Percentiles rank a stretch among this genome's conserved stretches.
phyloP scores from a whole-genome alignment of 2,797 vertebrate species.

The Chelidonichthys spinosus region DNA sequence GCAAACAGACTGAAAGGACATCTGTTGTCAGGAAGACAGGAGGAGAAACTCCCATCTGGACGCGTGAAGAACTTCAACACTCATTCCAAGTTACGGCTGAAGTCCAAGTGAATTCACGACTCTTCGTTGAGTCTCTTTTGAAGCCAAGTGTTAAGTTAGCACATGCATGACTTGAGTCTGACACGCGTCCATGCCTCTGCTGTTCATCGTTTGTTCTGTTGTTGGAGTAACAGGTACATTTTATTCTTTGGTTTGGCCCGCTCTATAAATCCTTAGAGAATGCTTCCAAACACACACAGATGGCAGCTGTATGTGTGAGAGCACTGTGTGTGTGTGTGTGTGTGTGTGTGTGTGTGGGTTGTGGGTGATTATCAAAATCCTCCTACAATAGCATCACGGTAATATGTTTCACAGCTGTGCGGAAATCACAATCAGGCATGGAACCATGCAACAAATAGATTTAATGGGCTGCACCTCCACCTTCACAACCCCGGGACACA shows the following conservation, averaged over 20 bases:
- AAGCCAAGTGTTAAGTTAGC: no score
- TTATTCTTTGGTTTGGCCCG: neutral
- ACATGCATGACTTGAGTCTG: no score
- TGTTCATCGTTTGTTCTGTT: no score
- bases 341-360: neutral
- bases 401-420: slow-evolving; percentile 35
- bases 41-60: no score
- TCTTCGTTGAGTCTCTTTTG: no score
- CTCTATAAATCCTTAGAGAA: neutral
- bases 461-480: slow-evolving; percentile 5
- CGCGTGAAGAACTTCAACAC: no score
- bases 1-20: no score
- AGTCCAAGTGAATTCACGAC: no score
- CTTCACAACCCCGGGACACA: neutral
- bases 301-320: slow-evolving; percentile 8
- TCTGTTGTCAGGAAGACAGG: no score
- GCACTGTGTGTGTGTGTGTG: no score
- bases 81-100: no score
- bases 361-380: slow-evolving; percentile 21
- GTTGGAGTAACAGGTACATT: neutral
- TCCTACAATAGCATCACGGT: slow-evolving; percentile 11
- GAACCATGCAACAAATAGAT: slow-evolving; percentile 12
- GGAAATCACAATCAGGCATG: neutral
- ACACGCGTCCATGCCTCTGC: no score
- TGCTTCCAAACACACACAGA: slow-evolving; percentile 3